Conservation (phyloP, 2,797 vertebrate species). For the Typhlichthys subterraneus region DNA sequence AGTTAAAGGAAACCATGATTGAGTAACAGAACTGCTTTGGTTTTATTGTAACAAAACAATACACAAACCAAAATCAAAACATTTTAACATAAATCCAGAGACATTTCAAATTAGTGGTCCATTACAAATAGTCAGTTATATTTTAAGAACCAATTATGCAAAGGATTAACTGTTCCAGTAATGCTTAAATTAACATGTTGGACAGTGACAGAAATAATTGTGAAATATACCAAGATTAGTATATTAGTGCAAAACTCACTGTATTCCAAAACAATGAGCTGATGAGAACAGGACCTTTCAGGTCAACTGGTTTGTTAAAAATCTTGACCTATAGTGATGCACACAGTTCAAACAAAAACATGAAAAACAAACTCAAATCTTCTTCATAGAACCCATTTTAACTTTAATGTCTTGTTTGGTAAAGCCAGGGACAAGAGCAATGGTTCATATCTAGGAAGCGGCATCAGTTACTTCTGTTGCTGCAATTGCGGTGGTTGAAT, state of each 20-base stretch:
- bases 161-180: conserved; percentile 3
- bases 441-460: too few relatives aligned
- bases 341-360: conserved; percentile 12
- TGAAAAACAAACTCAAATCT: background rate
- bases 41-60: conserved; percentile 66
- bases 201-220: background rate
- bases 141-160: background rate
- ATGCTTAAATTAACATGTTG: background rate
- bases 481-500: conserved; percentile 6
- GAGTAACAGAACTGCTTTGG: conserved; percentile 2
- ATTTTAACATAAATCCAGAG: conserved; percentile 1
- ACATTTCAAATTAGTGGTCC: conserved; percentile 10
- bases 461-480: conserved; percentile 27
- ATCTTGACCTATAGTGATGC: background rate
- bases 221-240: background rate
- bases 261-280: background rate
- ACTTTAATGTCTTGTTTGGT: background rate
- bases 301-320: conserved; percentile 7
- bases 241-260: background rate
- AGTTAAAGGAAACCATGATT: background rate
- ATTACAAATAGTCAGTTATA: background rate
- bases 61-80: conserved; percentile 35
- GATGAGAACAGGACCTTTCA: background rate
- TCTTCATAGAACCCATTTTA: conserved; percentile 13
- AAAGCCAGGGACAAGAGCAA: background rate